Percentiles rank a stretch among this genome's conserved stretches.
Conservation (phyloP, 2,113 vertebrate genomes). For the Patagioenas fasciata region DNA sequence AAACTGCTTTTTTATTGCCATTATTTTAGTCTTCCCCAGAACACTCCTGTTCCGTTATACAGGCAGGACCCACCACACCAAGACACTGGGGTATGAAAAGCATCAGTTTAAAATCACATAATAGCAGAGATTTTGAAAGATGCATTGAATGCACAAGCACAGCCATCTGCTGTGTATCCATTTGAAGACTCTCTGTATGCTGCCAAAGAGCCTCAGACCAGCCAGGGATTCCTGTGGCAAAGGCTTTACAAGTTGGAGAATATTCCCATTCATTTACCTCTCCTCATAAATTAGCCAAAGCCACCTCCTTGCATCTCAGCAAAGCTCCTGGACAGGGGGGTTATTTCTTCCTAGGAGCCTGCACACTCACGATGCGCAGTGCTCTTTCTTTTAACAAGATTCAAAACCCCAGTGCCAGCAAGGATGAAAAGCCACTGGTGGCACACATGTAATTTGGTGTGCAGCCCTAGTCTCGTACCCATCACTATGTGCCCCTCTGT, state of each 20-base stretch:
- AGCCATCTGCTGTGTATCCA: not conserved
- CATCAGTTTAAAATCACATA: not conserved
- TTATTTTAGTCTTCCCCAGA: not conserved
- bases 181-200: not conserved
- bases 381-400: not conserved
- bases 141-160: not conserved
- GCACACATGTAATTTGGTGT: rapidly evolving
- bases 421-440: not conserved
- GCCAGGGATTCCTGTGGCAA: not conserved
- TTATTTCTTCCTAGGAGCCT: not conserved
- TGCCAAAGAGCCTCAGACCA: not conserved
- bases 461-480: not conserved
- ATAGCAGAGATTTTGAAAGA: not conserved
- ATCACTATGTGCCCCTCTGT: not conserved
- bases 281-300: not conserved
- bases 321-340: not conserved
- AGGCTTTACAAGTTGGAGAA: not conserved
- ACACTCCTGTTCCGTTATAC: not conserved
- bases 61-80: not conserved
- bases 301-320: not conserved
- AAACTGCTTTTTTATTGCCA: not conserved
- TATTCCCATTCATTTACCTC: constrained; percentile 12
- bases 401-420: not conserved
- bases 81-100: rapidly evolving
- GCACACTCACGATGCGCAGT: not conserved